phyloP scores from a whole-genome alignment of 1,140 invertebrate genomes.

The Megalopta genalis region DNA sequence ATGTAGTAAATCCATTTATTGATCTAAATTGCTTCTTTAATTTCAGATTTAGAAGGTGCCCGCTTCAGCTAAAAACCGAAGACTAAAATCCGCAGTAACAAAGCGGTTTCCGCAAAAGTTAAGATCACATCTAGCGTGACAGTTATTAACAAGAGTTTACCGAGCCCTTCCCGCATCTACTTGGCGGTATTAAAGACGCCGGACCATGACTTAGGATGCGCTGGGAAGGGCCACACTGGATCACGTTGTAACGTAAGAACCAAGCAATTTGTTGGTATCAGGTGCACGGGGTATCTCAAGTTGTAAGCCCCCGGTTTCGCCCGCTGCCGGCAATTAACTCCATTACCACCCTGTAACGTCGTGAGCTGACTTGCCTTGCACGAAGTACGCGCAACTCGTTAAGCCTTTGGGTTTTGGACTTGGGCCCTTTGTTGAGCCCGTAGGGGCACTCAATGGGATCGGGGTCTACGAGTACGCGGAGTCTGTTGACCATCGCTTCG shows the following conservation, averaged over 20 bases:
- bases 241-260: constrained; percentile 69
- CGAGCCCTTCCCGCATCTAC: neutral
- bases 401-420: constrained; percentile 74
- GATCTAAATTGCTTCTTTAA: too few relatives aligned
- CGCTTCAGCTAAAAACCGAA: too few relatives aligned
- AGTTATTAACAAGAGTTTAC: constrained; percentile 1
- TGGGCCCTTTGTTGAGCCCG: constrained; percentile 56
- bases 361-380: constrained; percentile 63
- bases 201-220: constrained; percentile 45
- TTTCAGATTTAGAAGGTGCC: too few relatives aligned
- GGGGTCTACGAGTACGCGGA: constrained; percentile 23
- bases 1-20: too few relatives aligned
- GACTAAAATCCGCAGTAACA: too few relatives aligned
- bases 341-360: constrained; percentile 79
- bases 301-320: constrained; percentile 74
- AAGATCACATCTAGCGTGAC: neutral
- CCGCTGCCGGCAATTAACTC: constrained; percentile 76
- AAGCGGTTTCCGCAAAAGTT: too few relatives aligned
- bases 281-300: constrained; percentile 75
- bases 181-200: constrained; percentile 40
- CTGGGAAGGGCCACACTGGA: constrained; percentile 51
- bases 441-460: constrained; percentile 57
- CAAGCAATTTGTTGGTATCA: constrained; percentile 79
- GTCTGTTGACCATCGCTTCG: neutral
- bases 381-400: constrained; percentile 73